A percentile compares a stretch with the other conserved stretches of the same genome.
phyloP scores from a whole-genome alignment of 2,113 vertebrate species.

The Emydura subglobosa region DNA sequence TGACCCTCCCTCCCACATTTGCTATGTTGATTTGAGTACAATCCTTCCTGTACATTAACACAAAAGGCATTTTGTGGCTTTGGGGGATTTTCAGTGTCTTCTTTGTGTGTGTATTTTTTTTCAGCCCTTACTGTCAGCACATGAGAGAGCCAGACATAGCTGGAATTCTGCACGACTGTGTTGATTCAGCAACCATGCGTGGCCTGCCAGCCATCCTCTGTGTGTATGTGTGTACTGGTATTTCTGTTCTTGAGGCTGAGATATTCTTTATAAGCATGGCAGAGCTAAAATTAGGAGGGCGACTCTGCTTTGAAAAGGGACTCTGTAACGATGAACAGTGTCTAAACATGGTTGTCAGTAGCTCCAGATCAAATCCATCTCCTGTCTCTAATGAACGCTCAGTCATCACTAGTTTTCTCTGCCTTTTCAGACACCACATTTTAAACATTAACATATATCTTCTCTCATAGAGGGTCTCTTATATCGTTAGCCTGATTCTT shows the following conservation, averaged over 20 bases:
- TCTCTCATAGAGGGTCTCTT: neutral
- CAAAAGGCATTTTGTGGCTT: fast-evolving
- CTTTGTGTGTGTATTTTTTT: neutral
- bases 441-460: neutral
- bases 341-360: too few species aligned
- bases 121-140: neutral
- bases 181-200: fast-evolving
- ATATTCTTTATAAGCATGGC: too few species aligned
- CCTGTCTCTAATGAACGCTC: neutral
- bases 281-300: too few species aligned
- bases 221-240: fast-evolving
- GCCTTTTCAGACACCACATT: fast-evolving
- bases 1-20: fast-evolving
- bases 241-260: neutral
- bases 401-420: neutral
- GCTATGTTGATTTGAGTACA: fast-evolving
- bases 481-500: fast-evolving
- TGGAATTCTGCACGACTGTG: neutral
- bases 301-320: too few species aligned
- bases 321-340: too few species aligned
- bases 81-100: neutral
- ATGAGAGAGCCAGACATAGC: fast-evolving
- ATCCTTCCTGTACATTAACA: neutral
- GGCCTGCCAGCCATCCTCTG: fast-evolving
- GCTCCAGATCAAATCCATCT: neutral